Evolutionary conservation across 2,888 invertebrate genomes (phyloP).

Genomic region (Aphelenchoides bicaudatus): DNA sequence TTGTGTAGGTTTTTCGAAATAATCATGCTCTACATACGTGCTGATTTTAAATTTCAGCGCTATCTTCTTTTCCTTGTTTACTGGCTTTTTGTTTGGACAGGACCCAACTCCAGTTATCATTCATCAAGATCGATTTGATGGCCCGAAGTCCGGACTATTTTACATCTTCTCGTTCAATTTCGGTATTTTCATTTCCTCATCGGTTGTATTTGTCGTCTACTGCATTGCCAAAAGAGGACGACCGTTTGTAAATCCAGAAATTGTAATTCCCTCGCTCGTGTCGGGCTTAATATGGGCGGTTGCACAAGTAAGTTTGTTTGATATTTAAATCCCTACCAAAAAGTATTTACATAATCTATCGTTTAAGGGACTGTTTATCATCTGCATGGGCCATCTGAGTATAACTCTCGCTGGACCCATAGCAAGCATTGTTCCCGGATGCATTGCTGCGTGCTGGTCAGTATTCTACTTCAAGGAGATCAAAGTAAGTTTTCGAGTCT

Average conservation of each 20-base stretch:
- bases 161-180: constrained; percentile 17
- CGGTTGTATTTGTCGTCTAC: constrained; percentile 1
- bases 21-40: not conserved
- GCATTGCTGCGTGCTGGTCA: constrained; percentile 9
- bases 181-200: constrained; percentile 16
- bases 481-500: too few species aligned
- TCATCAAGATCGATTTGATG: constrained; percentile 2
- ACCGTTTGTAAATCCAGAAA: constrained; percentile 11
- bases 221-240: constrained; percentile 5
- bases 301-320: too few species aligned
- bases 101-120: constrained; percentile 1
- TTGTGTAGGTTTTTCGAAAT: not conserved
- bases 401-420: not conserved
- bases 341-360: too few species aligned
- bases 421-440: not conserved
- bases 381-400: not conserved
- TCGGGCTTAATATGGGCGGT: not conserved
- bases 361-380: constrained; percentile 1
- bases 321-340: too few species aligned
- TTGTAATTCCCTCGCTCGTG: not conserved
- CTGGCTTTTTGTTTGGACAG: constrained; percentile 10
- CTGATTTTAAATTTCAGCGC: constrained; percentile 3
- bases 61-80: not conserved
- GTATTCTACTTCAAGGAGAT: constrained; percentile 15
- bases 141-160: not conserved